A percentile compares a stretch with the other conserved stretches of the same genome.
Conservation (phyloP, 2,888 invertebrate species). For the Lottia gigantea region DNA sequence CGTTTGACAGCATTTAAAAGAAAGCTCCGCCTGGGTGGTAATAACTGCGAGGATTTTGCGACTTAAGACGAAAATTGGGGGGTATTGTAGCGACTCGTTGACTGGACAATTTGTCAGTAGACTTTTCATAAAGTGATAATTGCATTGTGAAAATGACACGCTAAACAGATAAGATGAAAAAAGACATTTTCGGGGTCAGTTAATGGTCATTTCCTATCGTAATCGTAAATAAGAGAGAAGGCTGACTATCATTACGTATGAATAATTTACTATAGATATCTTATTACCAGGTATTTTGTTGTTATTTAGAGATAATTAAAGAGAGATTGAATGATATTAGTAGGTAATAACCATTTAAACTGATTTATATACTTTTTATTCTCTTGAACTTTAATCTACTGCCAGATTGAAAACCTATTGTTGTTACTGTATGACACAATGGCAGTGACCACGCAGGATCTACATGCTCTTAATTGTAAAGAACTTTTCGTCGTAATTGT, state of each 20-base stretch:
- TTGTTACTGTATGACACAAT: too few relatives aligned
- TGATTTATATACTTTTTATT: too few relatives aligned
- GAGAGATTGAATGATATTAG: too few relatives aligned
- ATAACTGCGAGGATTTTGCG: conserved; percentile 2
- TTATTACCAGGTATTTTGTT: too few relatives aligned
- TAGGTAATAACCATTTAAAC: too few relatives aligned
- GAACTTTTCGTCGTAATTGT: too few relatives aligned
- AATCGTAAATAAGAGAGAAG: conserved; percentile 8
- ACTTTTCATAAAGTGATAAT: conserved; percentile 8
- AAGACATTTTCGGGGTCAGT: background rate
- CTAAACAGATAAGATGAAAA: conserved; percentile 9
- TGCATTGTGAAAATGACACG: conserved; percentile 8
- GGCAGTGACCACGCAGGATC: too few relatives aligned
- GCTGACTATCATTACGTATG: background rate
- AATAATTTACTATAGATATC: background rate
- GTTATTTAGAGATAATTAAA: too few relatives aligned
- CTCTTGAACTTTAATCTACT: too few relatives aligned
- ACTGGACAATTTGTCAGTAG: conserved; percentile 9
- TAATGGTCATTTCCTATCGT: conserved; percentile 7
- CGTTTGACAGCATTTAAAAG: conserved; percentile 7
- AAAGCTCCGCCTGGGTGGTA: conserved; percentile 10
- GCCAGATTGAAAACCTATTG: too few relatives aligned
- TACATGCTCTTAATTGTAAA: too few relatives aligned
- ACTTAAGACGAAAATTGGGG: conserved; percentile 11
- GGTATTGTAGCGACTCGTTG: conserved; percentile 10